phyloP scores from a whole-genome alignment of 2,113 vertebrate genomes.

The Meleagris gallopavo region DNA sequence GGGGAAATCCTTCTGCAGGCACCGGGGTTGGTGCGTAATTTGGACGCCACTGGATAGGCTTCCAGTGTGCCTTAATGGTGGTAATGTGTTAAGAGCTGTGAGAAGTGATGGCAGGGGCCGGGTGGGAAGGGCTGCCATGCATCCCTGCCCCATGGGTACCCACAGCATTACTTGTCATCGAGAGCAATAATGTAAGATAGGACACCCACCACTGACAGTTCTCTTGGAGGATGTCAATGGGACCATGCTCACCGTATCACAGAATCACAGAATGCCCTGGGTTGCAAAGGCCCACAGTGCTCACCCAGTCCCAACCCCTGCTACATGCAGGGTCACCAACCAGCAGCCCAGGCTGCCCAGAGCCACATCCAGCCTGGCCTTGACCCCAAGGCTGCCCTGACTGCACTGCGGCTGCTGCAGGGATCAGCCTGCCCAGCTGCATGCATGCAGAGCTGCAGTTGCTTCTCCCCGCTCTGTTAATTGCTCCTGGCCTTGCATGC shows the following conservation, averaged over 20 bases:
- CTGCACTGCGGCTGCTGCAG: background rate
- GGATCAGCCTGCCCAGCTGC: background rate
- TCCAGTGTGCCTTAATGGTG: background rate
- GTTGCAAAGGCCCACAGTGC: no score
- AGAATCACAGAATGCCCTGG: no score
- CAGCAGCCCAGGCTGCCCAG: no score
- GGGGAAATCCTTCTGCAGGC: background rate
- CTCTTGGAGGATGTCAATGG: no score
- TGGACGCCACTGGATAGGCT: background rate
- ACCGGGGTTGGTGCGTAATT: no score
- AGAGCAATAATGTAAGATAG: background rate
- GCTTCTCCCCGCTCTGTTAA: background rate
- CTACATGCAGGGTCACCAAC: no score
- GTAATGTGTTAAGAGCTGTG: no score
- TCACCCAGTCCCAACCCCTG: no score
- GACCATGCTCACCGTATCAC: no score
- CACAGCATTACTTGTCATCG: background rate
- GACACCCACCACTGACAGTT: no score
- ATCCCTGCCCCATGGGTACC: rapidly evolving
- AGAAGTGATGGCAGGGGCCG: no score
- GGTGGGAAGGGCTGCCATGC: background rate
- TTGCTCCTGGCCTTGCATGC: rapidly evolving
- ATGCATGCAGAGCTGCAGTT: background rate
- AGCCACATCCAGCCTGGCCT: no score
- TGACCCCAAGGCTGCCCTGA: background rate